These are phyloP conservation scores for Thalassophryne amazonica DNA, from an alignment of 2,797 vertebrate genomes.

Conservation along the genomic window DNA sequence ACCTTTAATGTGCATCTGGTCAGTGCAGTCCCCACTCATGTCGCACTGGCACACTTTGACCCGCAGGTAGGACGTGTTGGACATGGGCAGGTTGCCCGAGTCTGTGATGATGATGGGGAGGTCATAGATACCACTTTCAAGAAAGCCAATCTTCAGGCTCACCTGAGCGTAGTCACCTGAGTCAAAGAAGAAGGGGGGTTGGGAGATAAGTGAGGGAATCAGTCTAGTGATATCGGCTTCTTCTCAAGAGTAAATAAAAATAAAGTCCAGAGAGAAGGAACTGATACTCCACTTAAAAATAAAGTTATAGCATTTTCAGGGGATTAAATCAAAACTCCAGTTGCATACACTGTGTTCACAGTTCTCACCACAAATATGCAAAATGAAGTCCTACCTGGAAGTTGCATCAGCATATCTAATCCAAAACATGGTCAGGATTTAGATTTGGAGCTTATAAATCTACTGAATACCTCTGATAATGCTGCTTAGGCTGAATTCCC, in stretches of 20 bases:
- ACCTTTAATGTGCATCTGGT: conserved; percentile 88
- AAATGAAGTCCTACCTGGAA: conserved; percentile 66
- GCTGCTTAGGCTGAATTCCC: conserved; percentile 73
- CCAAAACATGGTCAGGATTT: conserved; percentile 70
- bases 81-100: conserved; percentile 93
- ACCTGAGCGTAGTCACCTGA: conserved; percentile 93
- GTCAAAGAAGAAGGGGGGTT: conserved; percentile 13
- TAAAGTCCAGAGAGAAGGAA: background rate
- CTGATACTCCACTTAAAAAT: conserved; percentile 21
- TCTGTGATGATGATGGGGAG: conserved; percentile 95
- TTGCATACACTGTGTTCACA: conserved; percentile 38
- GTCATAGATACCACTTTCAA: conserved; percentile 94
- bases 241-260: conserved; percentile 3
- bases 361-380: conserved; percentile 43
- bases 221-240: background rate
- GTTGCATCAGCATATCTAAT: conserved; percentile 66
- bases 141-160: conserved; percentile 87
- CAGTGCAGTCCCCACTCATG: conserved; percentile 91
- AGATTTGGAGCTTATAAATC: conserved; percentile 69
- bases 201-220: conserved; percentile 1
- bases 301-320: conserved; percentile 27
- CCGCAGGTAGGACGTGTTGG: conserved; percentile 90
- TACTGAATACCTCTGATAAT: conserved; percentile 72
- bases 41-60: conserved; percentile 97
- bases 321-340: conserved; percentile 49